Evolutionary conservation across 2,888 invertebrate genomes (phyloP).

Genomic region (Dasypogon diadema): DNA sequence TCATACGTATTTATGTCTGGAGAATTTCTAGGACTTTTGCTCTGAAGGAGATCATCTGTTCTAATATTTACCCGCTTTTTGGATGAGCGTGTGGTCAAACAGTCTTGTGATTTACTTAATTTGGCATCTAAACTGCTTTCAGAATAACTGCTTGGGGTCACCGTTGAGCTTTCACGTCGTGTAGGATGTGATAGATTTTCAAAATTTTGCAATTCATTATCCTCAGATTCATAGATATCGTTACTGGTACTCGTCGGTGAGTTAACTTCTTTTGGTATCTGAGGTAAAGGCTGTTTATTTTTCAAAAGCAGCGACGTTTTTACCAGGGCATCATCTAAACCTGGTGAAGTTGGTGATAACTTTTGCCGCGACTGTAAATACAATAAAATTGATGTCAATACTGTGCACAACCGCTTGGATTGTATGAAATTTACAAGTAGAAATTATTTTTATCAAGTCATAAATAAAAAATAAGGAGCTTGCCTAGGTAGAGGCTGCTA

Average conservation of each 20-base stretch:
- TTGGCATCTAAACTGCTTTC: conserved; percentile 67
- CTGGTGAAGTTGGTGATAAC: conserved; percentile 66
- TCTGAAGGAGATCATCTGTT: conserved; percentile 69
- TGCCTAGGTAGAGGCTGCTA: no score
- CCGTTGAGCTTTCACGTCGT: conserved; percentile 62
- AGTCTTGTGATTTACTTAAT: conserved; percentile 66
- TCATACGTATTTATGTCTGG: conserved; percentile 64
- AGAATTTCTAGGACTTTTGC: conserved; percentile 61
- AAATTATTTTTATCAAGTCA: no score
- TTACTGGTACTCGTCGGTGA: conserved; percentile 62
- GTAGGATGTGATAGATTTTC: conserved; percentile 62
- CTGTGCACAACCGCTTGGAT: no score
- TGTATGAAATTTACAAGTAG: no score
- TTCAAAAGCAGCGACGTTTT: conserved; percentile 68
- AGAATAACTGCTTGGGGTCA: conserved; percentile 68
- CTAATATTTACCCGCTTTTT: conserved; percentile 76
- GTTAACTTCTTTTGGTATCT: conserved; percentile 62
- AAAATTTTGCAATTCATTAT: conserved; percentile 66
- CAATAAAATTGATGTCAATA: neutral
- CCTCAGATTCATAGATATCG: conserved; percentile 70
- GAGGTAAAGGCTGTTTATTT: conserved; percentile 69
- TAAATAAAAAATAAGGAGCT: no score
- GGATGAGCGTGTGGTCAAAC: conserved; percentile 67
- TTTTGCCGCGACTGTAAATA: conserved; percentile 63
- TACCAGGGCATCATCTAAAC: conserved; percentile 65